Percentiles rank a stretch among this genome's conserved stretches.
These are phyloP conservation scores for Sorex maritimensis DNA, from an alignment of 2,797 vertebrate genomes.

Conservation along the genomic window DNA sequence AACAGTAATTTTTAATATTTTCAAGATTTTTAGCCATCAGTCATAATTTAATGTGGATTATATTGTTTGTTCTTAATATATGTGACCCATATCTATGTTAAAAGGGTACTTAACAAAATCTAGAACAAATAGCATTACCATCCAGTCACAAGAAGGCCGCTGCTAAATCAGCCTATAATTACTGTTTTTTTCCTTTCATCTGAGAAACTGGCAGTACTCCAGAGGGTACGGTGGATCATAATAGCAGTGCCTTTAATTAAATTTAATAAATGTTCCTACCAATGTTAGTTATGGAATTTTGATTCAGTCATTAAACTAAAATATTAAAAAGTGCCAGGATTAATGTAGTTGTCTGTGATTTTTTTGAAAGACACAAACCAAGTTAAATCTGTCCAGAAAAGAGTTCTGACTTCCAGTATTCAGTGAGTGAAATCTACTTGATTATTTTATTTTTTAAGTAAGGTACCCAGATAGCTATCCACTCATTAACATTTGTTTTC, in stretches of 20 bases:
- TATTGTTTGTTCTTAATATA: constrained; percentile 80
- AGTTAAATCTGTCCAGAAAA: background rate
- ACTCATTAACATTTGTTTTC: background rate
- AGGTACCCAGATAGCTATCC: constrained; percentile 54
- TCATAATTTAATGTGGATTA: constrained; percentile 83
- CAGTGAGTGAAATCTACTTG: constrained; percentile 24
- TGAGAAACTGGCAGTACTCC: constrained; percentile 71
- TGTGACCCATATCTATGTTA: constrained; percentile 85
- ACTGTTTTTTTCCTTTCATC: constrained; percentile 79
- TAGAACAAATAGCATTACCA: constrained; percentile 80
- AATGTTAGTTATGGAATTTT: constrained; percentile 76
- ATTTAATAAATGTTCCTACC: constrained; percentile 54
- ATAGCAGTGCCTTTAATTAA: constrained; percentile 84
- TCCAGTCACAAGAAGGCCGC: constrained; percentile 75
- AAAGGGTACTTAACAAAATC: constrained; percentile 84
- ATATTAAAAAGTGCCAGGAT: constrained; percentile 66
- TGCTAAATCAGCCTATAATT: constrained; percentile 85
- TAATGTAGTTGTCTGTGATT: background rate
- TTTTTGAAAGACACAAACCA: background rate
- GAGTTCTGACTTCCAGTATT: constrained; percentile 3
- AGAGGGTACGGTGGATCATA: constrained; percentile 67
- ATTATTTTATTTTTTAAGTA: constrained; percentile 54
- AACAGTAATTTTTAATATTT: constrained; percentile 83
- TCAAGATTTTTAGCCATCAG: constrained; percentile 77
- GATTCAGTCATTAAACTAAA: constrained; percentile 75